Percentiles rank a stretch among this genome's conserved stretches.
These are phyloP conservation scores for Drosophila chauvacae DNA, from an alignment of 1,140 invertebrate genomes.

Conservation along the genomic window DNA sequence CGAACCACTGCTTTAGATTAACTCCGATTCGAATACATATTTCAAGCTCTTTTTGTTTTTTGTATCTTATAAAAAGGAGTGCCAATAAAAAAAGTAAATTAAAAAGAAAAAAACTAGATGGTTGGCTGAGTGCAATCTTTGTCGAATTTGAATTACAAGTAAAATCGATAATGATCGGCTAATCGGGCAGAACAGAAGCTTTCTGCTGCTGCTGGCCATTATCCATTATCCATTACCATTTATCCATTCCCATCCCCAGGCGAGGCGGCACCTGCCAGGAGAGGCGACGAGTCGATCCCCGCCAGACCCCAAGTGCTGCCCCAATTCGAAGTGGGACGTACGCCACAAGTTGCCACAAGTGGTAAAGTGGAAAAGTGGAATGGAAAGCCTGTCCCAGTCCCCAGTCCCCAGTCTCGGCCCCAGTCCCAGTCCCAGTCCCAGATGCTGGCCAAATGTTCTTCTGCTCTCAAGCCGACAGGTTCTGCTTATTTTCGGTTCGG, in stretches of 20 bases:
- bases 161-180: conserved; percentile 42
- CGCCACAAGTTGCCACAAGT: conserved; percentile 54
- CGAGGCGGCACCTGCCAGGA: conserved; percentile 33
- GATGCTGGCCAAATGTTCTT: conserved; percentile 70
- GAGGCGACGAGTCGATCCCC: not conserved
- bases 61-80: not conserved
- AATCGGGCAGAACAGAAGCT: conserved; percentile 37
- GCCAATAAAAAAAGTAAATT: conserved; percentile 1
- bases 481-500: conserved; percentile 44
- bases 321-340: conserved; percentile 52
- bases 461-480: conserved; percentile 73
- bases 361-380: conserved; percentile 77
- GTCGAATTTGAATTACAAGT: conserved; percentile 24
- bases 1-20: too few species aligned
- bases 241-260: not conserved
- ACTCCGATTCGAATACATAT: not conserved
- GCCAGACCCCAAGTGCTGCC: conserved; percentile 27
- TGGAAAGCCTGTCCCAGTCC: conserved; percentile 65
- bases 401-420: not conserved
- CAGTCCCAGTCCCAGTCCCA: conserved; percentile 12
- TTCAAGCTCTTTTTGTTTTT: not conserved
- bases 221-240: conserved; percentile 2
- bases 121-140: not conserved
- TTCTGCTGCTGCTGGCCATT: not conserved
- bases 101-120: too few species aligned